Evolutionary conservation across 1,140 invertebrate species (phyloP).

Genomic region (Drosophila willistoni): DNA sequence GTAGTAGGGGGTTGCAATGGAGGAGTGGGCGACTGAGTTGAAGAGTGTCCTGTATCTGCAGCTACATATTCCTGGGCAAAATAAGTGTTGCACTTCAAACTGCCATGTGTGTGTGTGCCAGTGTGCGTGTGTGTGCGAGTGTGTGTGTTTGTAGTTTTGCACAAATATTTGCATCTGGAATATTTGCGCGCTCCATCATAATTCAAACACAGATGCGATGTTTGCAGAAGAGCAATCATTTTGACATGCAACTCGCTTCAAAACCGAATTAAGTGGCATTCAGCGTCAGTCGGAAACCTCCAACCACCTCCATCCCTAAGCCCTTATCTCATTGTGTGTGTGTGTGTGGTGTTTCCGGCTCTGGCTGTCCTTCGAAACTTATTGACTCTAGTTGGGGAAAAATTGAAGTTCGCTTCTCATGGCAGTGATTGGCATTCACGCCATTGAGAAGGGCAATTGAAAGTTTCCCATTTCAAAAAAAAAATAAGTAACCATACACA

Average conservation of each 20-base stretch:
- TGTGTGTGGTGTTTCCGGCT: constrained; percentile 5
- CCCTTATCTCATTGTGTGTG: constrained; percentile 15
- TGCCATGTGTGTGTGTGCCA: constrained; percentile 37
- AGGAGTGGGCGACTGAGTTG: constrained; percentile 1
- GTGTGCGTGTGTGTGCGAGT: constrained; percentile 26
- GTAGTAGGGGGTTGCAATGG: background rate
- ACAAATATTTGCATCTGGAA: constrained; percentile 87
- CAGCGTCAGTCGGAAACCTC: constrained; percentile 63
- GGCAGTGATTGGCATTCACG: constrained; percentile 70
- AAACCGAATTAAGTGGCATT: constrained; percentile 82
- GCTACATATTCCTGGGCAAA: constrained; percentile 48
- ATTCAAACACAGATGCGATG: constrained; percentile 86
- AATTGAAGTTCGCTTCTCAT: constrained; percentile 34
- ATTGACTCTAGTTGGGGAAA: constrained; percentile 24
- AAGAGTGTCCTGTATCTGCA: constrained; percentile 22
- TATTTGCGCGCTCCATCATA: constrained; percentile 87
- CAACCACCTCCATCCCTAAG: background rate
- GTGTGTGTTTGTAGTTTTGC: constrained; percentile 75
- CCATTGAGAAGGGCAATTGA: constrained; percentile 41
- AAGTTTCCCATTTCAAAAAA: background rate
- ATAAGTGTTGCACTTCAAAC: constrained; percentile 70
- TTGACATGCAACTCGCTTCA: constrained; percentile 84
- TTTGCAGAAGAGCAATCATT: constrained; percentile 88
- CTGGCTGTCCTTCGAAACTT: background rate
- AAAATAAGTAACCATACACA: background rate